These are phyloP conservation scores for Gallinago jamesoni DNA, from an alignment of 2,113 vertebrate genomes.

Conservation along the genomic window DNA sequence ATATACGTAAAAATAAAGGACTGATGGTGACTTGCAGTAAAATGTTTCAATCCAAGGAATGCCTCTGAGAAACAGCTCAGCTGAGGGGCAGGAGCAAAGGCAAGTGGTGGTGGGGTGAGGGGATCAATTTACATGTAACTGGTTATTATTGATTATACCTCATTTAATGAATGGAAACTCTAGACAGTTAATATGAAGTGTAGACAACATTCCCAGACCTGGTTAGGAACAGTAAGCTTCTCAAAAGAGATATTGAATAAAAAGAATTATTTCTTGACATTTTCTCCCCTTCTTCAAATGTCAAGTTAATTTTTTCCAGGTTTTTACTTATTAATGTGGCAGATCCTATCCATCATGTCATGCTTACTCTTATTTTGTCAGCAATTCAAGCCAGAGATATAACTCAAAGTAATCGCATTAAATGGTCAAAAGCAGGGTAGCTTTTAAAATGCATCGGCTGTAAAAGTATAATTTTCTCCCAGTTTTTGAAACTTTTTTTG, in stretches of 20 bases:
- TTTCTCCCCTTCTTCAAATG: constrained; percentile 46
- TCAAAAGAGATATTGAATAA: neutral
- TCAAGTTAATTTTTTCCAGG: constrained; percentile 21
- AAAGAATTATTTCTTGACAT: constrained; percentile 47
- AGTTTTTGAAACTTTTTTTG: neutral
- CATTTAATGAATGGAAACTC: neutral
- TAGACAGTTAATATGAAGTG: neutral
- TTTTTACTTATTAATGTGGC: neutral
- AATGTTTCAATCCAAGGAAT: neutral
- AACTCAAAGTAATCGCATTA: constrained; percentile 1
- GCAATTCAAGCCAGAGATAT: neutral
- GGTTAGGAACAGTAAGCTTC: neutral
- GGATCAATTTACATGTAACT: neutral
- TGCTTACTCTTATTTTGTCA: neutral
- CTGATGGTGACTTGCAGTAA: neutral
- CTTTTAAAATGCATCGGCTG: neutral
- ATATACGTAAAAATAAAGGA: neutral
- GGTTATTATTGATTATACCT: neutral
- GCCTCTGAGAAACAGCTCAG: neutral
- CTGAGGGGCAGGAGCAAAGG: neutral
- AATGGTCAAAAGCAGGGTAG: neutral
- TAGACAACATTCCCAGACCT: neutral
- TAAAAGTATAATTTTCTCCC: neutral
- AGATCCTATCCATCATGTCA: constrained; percentile 22
- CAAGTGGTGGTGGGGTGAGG: accelerated